Base-by-base conservation (phyloP, 2,113 vertebrate species). In the Stigmatopora nigra region DNA sequence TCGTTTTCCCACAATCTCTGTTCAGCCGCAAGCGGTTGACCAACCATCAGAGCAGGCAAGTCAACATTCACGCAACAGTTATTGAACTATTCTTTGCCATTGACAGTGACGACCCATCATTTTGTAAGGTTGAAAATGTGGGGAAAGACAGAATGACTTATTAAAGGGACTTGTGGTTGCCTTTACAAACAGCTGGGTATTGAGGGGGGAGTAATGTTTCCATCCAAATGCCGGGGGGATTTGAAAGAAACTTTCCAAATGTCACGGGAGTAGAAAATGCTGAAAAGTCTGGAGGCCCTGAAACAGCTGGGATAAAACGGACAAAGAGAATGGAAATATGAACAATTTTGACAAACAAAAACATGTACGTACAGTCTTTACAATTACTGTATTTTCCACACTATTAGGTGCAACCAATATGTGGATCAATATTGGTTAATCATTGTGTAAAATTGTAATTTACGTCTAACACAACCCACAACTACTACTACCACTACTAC, bases 271-370 rank as follows among this genome's bases (percentile, higher is more conserved):
- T 46, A 38, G 16, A 67, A 51, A 55, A 35, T 59, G 47, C 19
- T 12, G n/a, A 71, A 70, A 72, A 16, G 35, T 35, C 10, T 41
- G 25, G 17, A 71, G 68, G 56, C 65, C 58, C 19, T 11, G 7
- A 17, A 80, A 70, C 51, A 78, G 65, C 68, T 67, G 68, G 65
- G 19, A 31, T 65, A 41, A 22, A 70, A 56, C 3, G 22, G 25
- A 35, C 12, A 55, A 56, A 16, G 53, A 13, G 15, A 56, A 14
- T 22, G 10, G 20, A 53, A 4, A 53, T 11, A 9, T 31, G 14
- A 2, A 56, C 19, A 53, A 22, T 7, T 56, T 25, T 31, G 53
- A 4, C 6, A 5, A 56, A 31, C 5, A 3, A 7, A 56, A 16
- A 14, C 15, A 22, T 7, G 53, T 3, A 31, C 25, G 25, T 31